These are phyloP conservation scores for Callospermophilus lateralis DNA, from an alignment of 2,113 vertebrate species.

Conservation along the genomic window DNA sequence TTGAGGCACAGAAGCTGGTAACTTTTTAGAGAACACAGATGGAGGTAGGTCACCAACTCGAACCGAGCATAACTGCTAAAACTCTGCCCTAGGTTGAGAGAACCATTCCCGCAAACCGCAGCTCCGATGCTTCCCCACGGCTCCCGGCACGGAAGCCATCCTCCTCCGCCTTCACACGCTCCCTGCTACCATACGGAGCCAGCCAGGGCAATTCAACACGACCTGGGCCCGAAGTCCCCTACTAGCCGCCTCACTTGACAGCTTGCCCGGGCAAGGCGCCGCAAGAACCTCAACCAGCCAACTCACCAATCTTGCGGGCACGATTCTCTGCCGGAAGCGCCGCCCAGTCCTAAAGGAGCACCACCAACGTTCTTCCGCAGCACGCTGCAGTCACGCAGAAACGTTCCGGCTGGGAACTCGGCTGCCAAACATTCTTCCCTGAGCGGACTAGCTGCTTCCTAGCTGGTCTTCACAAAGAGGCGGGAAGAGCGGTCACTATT, in stretches of 20 bases:
- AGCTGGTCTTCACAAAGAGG: neutral
- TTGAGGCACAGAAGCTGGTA: neutral
- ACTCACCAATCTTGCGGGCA: fast-evolving
- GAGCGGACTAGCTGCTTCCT: no score
- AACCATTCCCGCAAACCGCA: neutral
- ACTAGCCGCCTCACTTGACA: fast-evolving
- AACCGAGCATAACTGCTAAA: neutral
- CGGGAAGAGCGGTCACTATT: neutral
- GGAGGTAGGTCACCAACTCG: neutral
- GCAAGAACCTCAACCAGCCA: fast-evolving
- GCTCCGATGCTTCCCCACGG: neutral
- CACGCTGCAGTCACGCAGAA: fast-evolving
- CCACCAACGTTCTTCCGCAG: neutral
- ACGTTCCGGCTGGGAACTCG: slow-evolving; percentile 56
- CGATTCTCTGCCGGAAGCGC: neutral
- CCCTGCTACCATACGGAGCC: neutral
- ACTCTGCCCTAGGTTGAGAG: neutral
- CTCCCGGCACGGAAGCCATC: neutral
- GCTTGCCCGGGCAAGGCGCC: fast-evolving
- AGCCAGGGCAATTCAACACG: neutral
- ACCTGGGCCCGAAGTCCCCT: neutral
- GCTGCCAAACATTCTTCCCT: fast-evolving
- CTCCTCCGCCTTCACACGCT: neutral
- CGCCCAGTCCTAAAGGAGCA: fast-evolving
- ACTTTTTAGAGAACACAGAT: neutral